These are phyloP conservation scores for Solenopsis fugax DNA, from an alignment of 1,140 invertebrate genomes.

Conservation along the genomic window DNA sequence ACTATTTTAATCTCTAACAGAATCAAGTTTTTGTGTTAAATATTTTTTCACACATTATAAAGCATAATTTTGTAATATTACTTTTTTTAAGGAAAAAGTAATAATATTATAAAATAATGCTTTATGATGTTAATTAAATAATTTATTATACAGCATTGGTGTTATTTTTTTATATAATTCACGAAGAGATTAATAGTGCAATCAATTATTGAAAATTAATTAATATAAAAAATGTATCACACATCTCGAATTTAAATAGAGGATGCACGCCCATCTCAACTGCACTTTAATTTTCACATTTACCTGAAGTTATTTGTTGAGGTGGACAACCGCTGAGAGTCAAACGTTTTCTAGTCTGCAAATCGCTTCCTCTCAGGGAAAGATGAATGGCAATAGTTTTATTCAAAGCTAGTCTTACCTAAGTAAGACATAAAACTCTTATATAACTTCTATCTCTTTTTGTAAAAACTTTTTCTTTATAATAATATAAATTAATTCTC, in stretches of 20 bases:
- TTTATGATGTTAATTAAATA: no score
- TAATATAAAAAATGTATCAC: neutral
- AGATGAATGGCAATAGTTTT: conserved; percentile 88
- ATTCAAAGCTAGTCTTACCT: conserved; percentile 88
- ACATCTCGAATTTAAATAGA: no score
- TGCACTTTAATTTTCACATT: neutral
- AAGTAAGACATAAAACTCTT: conserved; percentile 13
- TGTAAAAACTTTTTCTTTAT: neutral
- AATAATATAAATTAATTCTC: neutral
- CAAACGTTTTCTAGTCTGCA: conserved; percentile 85
- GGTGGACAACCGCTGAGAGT: conserved; percentile 84
- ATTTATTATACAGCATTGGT: neutral
- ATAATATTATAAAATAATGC: no score
- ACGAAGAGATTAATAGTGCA: neutral
- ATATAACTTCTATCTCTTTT: neutral
- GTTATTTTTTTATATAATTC: neutral
- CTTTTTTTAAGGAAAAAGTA: neutral
- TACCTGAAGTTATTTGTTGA: conserved; percentile 81
- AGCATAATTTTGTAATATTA: neutral
- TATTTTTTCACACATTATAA: neutral
- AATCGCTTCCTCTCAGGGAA: conserved; percentile 85
- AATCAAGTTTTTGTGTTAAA: neutral
- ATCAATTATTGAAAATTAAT: neutral
- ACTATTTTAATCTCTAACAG: neutral
- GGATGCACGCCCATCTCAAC: no score